A percentile compares a stretch with the other conserved stretches of the same genome.
phyloP scores from a whole-genome alignment of 1,140 invertebrate genomes.

The Geopemphigus sp. region DNA sequence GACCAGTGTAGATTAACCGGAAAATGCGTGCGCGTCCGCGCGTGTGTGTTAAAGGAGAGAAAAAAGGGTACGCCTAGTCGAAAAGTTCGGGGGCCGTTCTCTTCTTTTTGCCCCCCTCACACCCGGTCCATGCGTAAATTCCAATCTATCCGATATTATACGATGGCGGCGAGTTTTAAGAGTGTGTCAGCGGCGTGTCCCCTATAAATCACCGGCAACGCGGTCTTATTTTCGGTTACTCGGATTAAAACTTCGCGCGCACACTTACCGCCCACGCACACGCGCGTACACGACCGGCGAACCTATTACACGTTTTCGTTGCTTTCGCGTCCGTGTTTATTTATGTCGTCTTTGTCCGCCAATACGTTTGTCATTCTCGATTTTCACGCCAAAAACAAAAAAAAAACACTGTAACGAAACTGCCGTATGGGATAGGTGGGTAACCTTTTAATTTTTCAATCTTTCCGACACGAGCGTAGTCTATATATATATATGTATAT shows the following conservation, averaged over 20 bases:
- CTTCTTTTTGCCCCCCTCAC: not conserved
- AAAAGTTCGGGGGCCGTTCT: not conserved
- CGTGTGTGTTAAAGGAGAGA: no score
- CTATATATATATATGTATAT: no score
- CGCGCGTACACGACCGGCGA: no score
- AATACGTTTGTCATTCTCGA: not conserved
- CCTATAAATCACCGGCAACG: constrained; percentile 13
- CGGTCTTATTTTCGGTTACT: constrained; percentile 19
- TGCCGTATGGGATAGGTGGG: no score
- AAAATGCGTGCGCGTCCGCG: not conserved
- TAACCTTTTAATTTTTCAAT: no score
- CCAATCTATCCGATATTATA: constrained; percentile 31
- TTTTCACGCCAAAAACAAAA: not conserved
- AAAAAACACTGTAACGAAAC: no score
- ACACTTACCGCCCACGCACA: no score
- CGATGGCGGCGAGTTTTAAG: not conserved
- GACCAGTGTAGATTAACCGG: not conserved
- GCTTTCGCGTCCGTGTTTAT: not conserved
- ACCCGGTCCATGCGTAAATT: not conserved
- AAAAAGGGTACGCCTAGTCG: not conserved
- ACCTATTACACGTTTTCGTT: constrained; percentile 3
- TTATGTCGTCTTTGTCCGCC: not conserved
- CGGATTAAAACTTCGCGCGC: constrained; percentile 29
- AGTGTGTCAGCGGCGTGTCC: constrained; percentile 7
- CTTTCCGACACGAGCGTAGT: no score